Evolutionary conservation across 2,113 vertebrate genomes (phyloP).

Genomic region (Brienomyrus brachyistius): DNA sequence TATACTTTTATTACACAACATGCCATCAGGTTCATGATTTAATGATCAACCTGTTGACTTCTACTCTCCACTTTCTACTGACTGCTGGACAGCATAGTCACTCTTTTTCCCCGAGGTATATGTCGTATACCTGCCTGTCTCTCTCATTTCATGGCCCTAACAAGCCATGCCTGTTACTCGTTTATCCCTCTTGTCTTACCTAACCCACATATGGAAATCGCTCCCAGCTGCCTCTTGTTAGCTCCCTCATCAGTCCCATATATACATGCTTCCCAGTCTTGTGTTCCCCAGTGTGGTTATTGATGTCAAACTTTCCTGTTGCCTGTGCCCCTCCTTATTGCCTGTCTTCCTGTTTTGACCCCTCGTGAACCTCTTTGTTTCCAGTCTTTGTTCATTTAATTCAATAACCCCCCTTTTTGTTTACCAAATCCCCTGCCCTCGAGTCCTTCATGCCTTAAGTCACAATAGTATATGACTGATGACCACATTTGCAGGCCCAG

Average conservation of each 20-base stretch:
- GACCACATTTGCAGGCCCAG: background rate
- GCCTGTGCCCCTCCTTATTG: too few species aligned
- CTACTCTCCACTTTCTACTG: background rate
- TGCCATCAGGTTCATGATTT: background rate
- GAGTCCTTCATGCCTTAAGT: background rate
- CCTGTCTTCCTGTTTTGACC: background rate
- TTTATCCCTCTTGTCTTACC: too few species aligned
- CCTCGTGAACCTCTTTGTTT: background rate
- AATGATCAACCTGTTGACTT: background rate
- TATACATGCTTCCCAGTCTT: background rate
- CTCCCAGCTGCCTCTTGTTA: background rate
- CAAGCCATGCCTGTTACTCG: too few species aligned
- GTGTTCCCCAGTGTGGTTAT: background rate
- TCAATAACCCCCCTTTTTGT: background rate
- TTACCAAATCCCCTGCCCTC: background rate
- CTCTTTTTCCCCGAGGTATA: background rate
- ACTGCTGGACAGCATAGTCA: background rate
- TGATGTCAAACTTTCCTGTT: background rate
- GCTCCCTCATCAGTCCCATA: background rate
- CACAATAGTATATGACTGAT: background rate
- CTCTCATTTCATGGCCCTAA: too few species aligned
- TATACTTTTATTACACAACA: background rate
- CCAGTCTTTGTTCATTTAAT: background rate
- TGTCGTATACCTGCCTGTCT: too few species aligned
- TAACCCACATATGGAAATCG: too few species aligned